phyloP scores from a whole-genome alignment of 2,797 vertebrate species.

The Babyrousa celebensis region DNA sequence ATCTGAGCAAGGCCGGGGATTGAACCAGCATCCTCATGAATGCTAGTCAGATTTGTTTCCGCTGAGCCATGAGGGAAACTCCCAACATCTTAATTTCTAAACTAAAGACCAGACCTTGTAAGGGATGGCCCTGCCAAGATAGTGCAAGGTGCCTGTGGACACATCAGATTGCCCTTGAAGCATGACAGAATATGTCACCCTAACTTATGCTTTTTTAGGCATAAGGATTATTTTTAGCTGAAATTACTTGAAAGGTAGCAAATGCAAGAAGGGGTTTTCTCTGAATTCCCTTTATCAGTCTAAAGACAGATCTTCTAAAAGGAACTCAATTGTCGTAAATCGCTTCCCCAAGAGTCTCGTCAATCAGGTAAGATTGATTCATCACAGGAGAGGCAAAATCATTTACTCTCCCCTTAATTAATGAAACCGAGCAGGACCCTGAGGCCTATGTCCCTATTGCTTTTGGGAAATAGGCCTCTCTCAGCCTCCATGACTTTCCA shows the following conservation, averaged over 20 bases:
- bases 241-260: neutral
- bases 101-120: neutral
- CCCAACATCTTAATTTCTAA: slow-evolving; percentile 44
- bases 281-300: neutral
- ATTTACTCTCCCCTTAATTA: neutral
- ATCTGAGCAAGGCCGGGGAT: too few relatives aligned
- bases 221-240: neutral
- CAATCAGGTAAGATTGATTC: neutral
- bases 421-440: too few relatives aligned
- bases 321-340: neutral
- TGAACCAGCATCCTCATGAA: too few relatives aligned
- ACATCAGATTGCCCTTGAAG: neutral
- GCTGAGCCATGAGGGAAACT: too few relatives aligned
- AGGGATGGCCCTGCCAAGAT: neutral
- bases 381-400: neutral
- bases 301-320: neutral
- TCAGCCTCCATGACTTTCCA: too few relatives aligned
- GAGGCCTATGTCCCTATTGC: too few relatives aligned
- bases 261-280: neutral
- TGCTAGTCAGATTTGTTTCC: too few relatives aligned
- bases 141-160: neutral
- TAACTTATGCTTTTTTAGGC: neutral
- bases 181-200: neutral
- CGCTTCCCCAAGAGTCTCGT: neutral
- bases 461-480: too few relatives aligned